These are phyloP conservation scores for Hirundichthys speculiger DNA, from an alignment of 2,113 vertebrate genomes.

Conservation along the genomic window DNA sequence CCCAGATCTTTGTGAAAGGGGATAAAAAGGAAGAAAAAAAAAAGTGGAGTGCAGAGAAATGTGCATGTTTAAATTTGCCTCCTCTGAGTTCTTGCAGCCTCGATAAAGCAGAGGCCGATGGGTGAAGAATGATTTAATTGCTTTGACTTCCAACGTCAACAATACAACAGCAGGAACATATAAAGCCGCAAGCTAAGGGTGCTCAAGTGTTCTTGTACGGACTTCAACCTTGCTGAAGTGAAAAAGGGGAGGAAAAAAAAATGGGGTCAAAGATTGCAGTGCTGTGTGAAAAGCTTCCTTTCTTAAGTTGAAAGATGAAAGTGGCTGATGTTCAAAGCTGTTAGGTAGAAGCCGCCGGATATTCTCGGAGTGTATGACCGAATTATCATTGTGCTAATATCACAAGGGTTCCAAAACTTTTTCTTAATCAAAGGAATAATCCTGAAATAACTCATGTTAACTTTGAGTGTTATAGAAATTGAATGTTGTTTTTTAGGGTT, in stretches of 20 bases:
- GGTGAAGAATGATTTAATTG: constrained; percentile 65
- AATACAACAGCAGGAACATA: constrained; percentile 57
- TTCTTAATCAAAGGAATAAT: too few species aligned
- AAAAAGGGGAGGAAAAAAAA: too few species aligned
- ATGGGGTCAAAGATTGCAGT: constrained; percentile 8
- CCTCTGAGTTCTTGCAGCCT: constrained; percentile 11
- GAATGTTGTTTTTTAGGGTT: neutral
- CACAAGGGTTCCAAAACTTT: too few species aligned
- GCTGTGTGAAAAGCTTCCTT: constrained; percentile 1
- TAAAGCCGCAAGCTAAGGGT: constrained; percentile 38
- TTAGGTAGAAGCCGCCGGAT: neutral
- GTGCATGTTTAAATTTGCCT: constrained; percentile 17
- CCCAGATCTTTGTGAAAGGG: constrained; percentile 36
- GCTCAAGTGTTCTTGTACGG: constrained; percentile 12
- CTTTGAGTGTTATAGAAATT: neutral
- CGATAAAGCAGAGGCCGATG: constrained; percentile 44
- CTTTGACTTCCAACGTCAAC: constrained; percentile 64
- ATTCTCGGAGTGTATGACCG: too few species aligned
- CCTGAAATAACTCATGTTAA: neutral
- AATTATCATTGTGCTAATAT: too few species aligned
- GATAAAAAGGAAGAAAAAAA: neutral
- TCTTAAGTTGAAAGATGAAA: constrained; percentile 22
- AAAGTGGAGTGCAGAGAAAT: too few species aligned
- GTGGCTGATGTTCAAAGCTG: too few species aligned
- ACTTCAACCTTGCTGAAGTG: constrained; percentile 25